phyloP scores from a whole-genome alignment of 92 coral and sea anemone genomes.

The Ricordea florida region DNA sequence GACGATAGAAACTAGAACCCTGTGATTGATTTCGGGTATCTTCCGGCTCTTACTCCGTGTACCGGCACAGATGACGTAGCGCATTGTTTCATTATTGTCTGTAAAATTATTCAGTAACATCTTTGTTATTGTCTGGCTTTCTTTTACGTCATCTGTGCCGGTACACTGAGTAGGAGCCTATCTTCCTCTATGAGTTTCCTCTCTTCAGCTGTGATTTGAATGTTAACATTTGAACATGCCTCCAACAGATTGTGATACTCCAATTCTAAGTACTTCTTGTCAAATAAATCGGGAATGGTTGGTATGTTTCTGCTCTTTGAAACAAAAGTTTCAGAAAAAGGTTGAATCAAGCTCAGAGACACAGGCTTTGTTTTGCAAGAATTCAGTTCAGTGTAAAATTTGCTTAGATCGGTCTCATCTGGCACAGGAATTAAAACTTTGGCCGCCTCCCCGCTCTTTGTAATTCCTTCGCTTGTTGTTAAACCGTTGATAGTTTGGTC shows the following conservation, averaged over 20 bases:
- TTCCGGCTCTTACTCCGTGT: no score
- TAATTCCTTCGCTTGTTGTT: not conserved
- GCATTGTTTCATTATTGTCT: no score
- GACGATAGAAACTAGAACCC: no score
- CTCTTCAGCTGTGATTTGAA: slow-evolving; percentile 19
- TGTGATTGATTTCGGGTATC: slow-evolving; percentile 32
- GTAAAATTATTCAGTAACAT: no score
- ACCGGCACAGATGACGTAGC: no score
- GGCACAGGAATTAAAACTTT: not conserved
- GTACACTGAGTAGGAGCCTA: no score
- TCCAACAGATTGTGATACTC: slow-evolving; percentile 30
- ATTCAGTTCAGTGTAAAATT: no score
- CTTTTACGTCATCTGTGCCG: no score
- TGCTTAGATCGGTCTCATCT: not conserved
- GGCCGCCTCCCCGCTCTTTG: not conserved
- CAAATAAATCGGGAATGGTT: slow-evolving; percentile 18
- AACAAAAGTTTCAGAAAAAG: no score
- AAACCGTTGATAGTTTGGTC: slow-evolving; percentile 23
- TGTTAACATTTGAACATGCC: slow-evolving; percentile 22
- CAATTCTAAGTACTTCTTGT: no score
- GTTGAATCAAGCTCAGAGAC: slow-evolving; percentile 10
- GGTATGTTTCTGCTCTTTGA: slow-evolving; percentile 1
- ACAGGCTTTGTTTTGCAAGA: slow-evolving; percentile 50
- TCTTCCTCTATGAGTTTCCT: slow-evolving; percentile 33
- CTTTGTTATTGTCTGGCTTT: no score